phyloP scores from a whole-genome alignment of 2,113 vertebrate species.

The Trematomus loennbergii region DNA sequence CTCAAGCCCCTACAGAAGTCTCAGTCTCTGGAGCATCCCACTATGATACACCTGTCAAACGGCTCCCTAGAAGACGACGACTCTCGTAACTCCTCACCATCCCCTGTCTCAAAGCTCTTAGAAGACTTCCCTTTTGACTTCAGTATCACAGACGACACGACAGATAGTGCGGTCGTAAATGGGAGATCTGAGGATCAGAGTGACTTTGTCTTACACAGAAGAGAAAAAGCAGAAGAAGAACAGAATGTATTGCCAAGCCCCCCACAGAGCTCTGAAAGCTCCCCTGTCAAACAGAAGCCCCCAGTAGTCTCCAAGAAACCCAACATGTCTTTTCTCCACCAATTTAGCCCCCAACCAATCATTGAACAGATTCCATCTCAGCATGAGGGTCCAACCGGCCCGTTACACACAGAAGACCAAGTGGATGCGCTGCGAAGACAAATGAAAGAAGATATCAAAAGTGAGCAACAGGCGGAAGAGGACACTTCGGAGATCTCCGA shows the following conservation, averaged over 20 bases:
- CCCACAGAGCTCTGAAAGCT: slow-evolving; percentile 60
- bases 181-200: slow-evolving; percentile 37
- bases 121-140: slow-evolving; percentile 73
- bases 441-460: slow-evolving; percentile 56
- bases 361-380: slow-evolving; percentile 25
- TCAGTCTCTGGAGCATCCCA: slow-evolving; percentile 69
- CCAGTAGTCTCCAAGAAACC: slow-evolving; percentile 94
- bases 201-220: slow-evolving; percentile 39
- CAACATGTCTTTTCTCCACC: slow-evolving; percentile 87
- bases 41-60: slow-evolving; percentile 35
- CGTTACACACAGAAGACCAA: slow-evolving; percentile 45
- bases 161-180: slow-evolving; percentile 30
- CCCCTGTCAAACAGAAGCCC: slow-evolving; percentile 89
- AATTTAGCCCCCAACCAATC: slow-evolving; percentile 45
- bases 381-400: slow-evolving; percentile 14
- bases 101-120: slow-evolving; percentile 79
- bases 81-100: slow-evolving; percentile 70
- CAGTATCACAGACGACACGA: slow-evolving; percentile 26
- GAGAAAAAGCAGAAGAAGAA: slow-evolving; percentile 50
- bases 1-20: slow-evolving; percentile 76
- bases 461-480: slow-evolving; percentile 58
- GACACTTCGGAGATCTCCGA: slow-evolving; percentile 73
- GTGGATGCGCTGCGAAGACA: slow-evolving; percentile 51
- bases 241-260: slow-evolving; percentile 44
- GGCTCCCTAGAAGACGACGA: slow-evolving; percentile 53